These are phyloP conservation scores for Phalanger gymnotis DNA, from an alignment of 2,797 vertebrate genomes.

Conservation along the genomic window DNA sequence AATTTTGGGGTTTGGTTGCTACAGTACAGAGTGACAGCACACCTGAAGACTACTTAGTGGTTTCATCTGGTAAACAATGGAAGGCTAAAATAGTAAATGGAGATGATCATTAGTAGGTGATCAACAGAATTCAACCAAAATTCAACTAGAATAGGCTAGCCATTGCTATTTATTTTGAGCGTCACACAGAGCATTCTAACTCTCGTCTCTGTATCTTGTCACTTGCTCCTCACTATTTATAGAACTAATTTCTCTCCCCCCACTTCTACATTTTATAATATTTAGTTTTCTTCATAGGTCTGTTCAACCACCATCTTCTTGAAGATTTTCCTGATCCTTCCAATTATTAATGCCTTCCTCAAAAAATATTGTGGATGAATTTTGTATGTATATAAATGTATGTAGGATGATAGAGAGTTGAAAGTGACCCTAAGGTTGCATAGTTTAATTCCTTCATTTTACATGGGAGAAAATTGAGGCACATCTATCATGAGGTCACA, in stretches of 20 bases:
- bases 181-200: not conserved
- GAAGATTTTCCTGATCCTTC: not conserved
- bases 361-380: not conserved
- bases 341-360: not conserved
- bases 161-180: not conserved
- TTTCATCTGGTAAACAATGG: not conserved
- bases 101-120: not conserved
- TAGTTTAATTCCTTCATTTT: not conserved
- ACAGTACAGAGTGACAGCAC: conserved; percentile 38
- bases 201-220: not conserved
- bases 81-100: not conserved
- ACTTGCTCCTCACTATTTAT: not conserved
- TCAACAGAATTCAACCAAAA: not conserved
- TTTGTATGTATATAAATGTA: not conserved
- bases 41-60: not conserved
- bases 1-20: conserved; percentile 61
- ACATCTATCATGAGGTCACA: not conserved
- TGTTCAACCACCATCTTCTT: not conserved
- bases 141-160: conserved; percentile 8
- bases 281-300: not conserved
- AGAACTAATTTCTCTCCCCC: not conserved
- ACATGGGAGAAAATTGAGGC: not conserved
- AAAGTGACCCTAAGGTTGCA: not conserved
- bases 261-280: not conserved
- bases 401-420: not conserved